Conservation (phyloP, 2,888 invertebrate genomes). For the Ophion ellenae region DNA sequence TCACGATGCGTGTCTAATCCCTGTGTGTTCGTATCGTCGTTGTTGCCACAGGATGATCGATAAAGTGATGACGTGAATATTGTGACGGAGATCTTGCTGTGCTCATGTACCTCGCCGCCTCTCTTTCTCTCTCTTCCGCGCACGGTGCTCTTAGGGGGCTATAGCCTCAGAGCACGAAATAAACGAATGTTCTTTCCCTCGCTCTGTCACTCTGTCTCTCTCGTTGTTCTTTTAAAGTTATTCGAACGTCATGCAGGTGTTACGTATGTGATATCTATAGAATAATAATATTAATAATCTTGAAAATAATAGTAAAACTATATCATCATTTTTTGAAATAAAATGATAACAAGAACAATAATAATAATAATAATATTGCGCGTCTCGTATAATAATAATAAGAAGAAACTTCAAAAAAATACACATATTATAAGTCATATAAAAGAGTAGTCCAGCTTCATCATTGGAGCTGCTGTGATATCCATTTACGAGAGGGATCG, state of each 20-base stretch:
- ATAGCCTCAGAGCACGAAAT: no score
- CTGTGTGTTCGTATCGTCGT: slow-evolving; percentile 56
- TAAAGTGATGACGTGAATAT: slow-evolving; percentile 68
- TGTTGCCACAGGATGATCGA: slow-evolving; percentile 65
- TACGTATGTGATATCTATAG: slow-evolving; percentile 2
- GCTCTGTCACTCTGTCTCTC: background rate
- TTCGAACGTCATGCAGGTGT: slow-evolving; percentile 61
- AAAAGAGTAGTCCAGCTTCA: no score
- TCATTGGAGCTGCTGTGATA: no score
- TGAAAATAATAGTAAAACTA: background rate
- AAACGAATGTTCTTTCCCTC: background rate
- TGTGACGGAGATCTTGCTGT: slow-evolving; percentile 56
- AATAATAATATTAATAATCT: background rate
- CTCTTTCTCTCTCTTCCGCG: background rate
- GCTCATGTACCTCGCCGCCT: background rate
- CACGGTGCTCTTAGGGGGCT: no score
- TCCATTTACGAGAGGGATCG: no score
- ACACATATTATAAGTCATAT: no score
- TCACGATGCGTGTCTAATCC: slow-evolving; percentile 61
- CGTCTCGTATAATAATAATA: no score
- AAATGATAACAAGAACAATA: background rate
- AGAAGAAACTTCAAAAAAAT: no score
- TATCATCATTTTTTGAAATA: background rate
- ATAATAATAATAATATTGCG: background rate
- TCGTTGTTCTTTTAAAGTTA: slow-evolving; percentile 41